Evolutionary conservation across 53 echinoderm and acorn worm species (phyloP).

Genomic region (Holothuria scabra): DNA sequence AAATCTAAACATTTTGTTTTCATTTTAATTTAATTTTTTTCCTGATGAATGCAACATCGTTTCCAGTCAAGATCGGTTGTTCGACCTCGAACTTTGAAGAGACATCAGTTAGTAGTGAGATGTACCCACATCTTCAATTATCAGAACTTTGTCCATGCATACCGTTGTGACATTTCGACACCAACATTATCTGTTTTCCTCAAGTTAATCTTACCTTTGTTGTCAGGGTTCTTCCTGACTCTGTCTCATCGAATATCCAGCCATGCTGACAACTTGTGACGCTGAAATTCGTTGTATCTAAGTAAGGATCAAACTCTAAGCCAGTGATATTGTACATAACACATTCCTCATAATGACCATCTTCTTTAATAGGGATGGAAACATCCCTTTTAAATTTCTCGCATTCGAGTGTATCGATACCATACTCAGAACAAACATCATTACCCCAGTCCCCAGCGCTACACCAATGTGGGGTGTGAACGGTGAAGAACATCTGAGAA

Average conservation of each 20-base stretch:
- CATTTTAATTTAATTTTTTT: too few relatives aligned
- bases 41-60: too few relatives aligned
- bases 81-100: too few relatives aligned
- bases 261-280: conserved; percentile 18
- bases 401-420: conserved; percentile 1
- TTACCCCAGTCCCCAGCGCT: background rate
- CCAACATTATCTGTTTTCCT: background rate
- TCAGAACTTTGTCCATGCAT: too few relatives aligned
- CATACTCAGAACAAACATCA: background rate
- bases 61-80: too few relatives aligned
- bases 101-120: too few relatives aligned
- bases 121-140: too few relatives aligned
- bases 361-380: background rate
- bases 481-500: conserved; percentile 8
- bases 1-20: too few relatives aligned
- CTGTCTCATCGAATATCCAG: conserved; percentile 19
- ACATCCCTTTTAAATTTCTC: conserved; percentile 1
- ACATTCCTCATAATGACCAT: conserved; percentile 1
- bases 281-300: background rate
- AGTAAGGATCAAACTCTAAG: conserved; percentile 3
- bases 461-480: conserved; percentile 17
- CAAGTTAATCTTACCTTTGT: conserved; percentile 15
- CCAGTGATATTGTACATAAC: conserved; percentile 26
- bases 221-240: conserved; percentile 18
- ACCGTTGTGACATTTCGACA: too few relatives aligned